Base-by-base conservation (phyloP, 2,888 invertebrate genomes). In the Archaeoteleia sp. region DNA sequence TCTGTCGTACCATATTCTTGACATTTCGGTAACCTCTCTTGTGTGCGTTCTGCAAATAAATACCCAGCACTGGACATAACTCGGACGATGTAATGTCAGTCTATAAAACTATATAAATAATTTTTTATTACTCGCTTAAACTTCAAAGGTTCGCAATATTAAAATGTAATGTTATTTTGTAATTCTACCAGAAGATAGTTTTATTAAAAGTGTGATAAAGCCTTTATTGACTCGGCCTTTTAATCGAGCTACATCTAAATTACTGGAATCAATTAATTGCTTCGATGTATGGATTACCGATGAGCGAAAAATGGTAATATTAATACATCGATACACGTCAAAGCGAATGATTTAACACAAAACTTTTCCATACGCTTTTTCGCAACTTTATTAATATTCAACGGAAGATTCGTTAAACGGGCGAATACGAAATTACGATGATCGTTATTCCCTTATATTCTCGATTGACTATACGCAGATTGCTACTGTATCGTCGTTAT, bases 401-500 rank as follows among this genome's bases (percentile, higher is more conserved):
- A 51, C 43, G 60, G 37, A 60, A 42, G 43, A 49, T 51, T 60
- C 49, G 43, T 35, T 43, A 51, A 51, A 60, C 29, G 51, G 14
- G 35, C 34, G 25, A 45, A 51, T 51, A 40, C 43, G 15, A 49
- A 60, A 51, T 51, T 51, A 14, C 23, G 34, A 42, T 42, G 58
- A 51, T 49, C 49, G 49, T 51, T 43, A 60, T 60, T 51, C 43
- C 43, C 42, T 58, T 49, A 42, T 42, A 51, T 51, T 25, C 39
- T 32, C 57, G 25, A 54, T 57, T 63, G 62, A 63, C 58, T 68
- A 58, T 49, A 62, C 58, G 51, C 57, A 57, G 54, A 48, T 54
- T 54, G 32, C 53, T 58, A 58, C 49, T 53, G 58, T 63, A 62
- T 67, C 57, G 62, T 42, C 58, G 57, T 51, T 46, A 49, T 55